Conservation (phyloP, 1,140 invertebrate species). For the Vollenhovia emeryi region DNA sequence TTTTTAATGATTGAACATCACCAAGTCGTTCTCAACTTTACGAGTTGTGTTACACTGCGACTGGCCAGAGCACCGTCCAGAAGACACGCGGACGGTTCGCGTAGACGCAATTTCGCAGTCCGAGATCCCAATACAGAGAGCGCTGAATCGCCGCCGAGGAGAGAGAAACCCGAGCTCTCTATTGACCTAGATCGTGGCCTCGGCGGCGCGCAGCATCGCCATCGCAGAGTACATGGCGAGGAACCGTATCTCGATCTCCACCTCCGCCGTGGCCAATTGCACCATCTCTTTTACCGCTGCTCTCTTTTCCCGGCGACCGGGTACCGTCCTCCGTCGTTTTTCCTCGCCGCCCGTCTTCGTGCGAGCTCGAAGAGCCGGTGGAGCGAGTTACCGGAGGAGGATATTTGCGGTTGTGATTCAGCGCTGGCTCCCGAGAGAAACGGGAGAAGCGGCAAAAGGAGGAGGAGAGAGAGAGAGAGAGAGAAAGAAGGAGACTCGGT, state of each 20-base stretch:
- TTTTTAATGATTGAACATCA: not conserved
- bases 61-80: too few species aligned
- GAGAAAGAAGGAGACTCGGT: constrained; percentile 12
- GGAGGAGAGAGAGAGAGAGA: constrained; percentile 31
- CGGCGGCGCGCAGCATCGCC: constrained; percentile 32
- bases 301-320: constrained; percentile 35
- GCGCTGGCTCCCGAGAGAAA: constrained; percentile 44
- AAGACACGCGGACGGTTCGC: not conserved
- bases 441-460: constrained; percentile 25
- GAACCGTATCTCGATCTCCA: constrained; percentile 11
- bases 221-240: constrained; percentile 35
- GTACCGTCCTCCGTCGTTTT: not conserved
- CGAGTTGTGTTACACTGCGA: not conserved
- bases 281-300: constrained; percentile 16
- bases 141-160: constrained; percentile 40
- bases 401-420: constrained; percentile 79
- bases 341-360: constrained; percentile 4
- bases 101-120: constrained; percentile 6
- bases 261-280: not conserved
- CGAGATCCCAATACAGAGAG: not conserved
- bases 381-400: constrained; percentile 67
- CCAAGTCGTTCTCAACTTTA: not conserved
- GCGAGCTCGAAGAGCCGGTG: constrained; percentile 37
- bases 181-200: constrained; percentile 74
- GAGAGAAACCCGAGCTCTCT: constrained; percentile 65